These are phyloP conservation scores for Falco punctatus DNA, from an alignment of 2,113 vertebrate genomes.

Conservation along the genomic window DNA sequence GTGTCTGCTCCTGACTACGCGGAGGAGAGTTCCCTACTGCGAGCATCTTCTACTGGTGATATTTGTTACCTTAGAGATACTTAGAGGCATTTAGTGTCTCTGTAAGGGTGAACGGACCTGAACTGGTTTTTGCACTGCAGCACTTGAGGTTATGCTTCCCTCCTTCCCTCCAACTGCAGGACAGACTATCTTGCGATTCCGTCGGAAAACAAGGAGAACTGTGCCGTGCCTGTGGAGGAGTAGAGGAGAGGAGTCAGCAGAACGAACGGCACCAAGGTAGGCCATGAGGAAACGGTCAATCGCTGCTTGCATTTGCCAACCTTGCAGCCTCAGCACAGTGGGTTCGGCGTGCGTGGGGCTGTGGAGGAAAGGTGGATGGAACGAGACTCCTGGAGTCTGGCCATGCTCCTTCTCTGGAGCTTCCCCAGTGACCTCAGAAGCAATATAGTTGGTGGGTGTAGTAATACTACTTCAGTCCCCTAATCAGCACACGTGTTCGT, in stretches of 20 bases:
- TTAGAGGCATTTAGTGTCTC: neutral
- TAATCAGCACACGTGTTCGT: fast-evolving
- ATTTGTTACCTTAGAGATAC: neutral
- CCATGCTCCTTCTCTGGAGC: neutral
- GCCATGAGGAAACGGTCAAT: fast-evolving
- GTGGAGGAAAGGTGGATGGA: neutral
- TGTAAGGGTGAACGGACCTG: neutral
- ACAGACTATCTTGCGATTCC: slow-evolving; percentile 96
- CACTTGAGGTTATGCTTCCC: slow-evolving; percentile 1
- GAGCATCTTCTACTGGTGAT: neutral
- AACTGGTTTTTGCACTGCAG: neutral
- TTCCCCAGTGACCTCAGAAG: neutral
- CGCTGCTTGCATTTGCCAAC: neutral
- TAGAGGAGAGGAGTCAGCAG: slow-evolving; percentile 64
- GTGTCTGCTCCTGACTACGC: neutral
- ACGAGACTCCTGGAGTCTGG: neutral
- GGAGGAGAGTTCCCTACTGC: neutral
- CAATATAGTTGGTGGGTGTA: neutral
- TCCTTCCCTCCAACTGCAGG: slow-evolving; percentile 73
- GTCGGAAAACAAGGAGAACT: slow-evolving; percentile 93
- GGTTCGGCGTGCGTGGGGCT: neutral
- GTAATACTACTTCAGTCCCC: neutral
- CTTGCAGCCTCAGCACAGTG: neutral
- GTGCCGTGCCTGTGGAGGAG: slow-evolving; percentile 86
- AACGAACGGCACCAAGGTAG: slow-evolving; percentile 42